phyloP scores from a whole-genome alignment of 2,113 vertebrate genomes.

The Antechinus flavipes region DNA sequence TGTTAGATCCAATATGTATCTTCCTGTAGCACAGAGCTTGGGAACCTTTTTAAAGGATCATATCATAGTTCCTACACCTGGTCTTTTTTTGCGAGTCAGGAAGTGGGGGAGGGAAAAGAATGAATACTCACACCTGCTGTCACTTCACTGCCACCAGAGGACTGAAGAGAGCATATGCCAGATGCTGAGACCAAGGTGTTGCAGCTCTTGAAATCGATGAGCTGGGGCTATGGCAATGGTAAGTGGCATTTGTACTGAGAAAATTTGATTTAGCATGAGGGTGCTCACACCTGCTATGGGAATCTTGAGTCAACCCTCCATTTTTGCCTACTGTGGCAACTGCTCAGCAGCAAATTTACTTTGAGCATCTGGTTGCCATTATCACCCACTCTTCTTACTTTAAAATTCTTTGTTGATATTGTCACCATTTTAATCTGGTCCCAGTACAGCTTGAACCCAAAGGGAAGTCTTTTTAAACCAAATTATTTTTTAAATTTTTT shows the following conservation, averaged over 20 bases:
- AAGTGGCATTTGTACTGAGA: background rate
- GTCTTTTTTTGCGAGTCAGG: background rate
- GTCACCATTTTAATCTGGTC: background rate
- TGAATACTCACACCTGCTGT: background rate
- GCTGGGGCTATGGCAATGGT: background rate
- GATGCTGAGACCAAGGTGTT: background rate
- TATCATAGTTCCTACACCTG: background rate
- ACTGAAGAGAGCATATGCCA: background rate
- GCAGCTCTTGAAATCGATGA: background rate
- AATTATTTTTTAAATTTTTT: no score
- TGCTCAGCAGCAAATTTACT: background rate
- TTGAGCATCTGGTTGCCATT: conserved; percentile 1
- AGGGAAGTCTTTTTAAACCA: background rate
- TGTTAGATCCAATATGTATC: background rate
- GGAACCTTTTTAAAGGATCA: background rate
- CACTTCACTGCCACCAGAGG: background rate
- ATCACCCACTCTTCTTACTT: background rate
- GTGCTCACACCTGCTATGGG: background rate
- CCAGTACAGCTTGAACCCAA: background rate
- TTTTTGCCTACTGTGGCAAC: background rate
- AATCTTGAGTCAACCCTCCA: background rate
- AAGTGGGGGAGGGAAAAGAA: background rate
- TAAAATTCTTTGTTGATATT: background rate
- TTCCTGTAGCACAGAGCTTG: background rate
- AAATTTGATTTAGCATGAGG: background rate